phyloP scores from a whole-genome alignment of 2,797 vertebrate species.

The Sebastes baramenuke region DNA sequence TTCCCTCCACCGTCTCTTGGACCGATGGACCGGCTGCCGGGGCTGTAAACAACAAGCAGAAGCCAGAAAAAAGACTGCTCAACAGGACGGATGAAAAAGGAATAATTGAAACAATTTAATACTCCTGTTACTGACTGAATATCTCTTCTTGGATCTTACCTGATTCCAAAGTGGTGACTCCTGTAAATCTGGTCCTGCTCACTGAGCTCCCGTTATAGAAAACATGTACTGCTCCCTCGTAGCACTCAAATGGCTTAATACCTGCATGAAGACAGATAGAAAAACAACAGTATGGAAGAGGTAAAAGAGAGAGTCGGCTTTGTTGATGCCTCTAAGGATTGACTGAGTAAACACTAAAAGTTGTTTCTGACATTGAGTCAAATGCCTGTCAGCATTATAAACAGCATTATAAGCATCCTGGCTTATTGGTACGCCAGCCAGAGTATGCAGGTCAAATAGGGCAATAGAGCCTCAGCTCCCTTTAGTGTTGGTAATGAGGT shows the following conservation, averaged over 20 bases:
- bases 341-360: no score
- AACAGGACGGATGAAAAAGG: not conserved
- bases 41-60: constrained; percentile 68
- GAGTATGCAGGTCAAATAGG: no score
- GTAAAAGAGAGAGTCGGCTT: not conserved
- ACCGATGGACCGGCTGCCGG: constrained; percentile 77
- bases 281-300: not conserved
- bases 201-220: constrained; percentile 62
- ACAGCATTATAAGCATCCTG: no score
- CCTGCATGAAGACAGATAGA: constrained; percentile 49
- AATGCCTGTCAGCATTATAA: no score
- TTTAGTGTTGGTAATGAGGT: no score
- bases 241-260: constrained; percentile 81
- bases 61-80: not conserved
- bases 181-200: constrained; percentile 54
- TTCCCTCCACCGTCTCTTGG: constrained; percentile 4
- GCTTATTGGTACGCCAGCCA: no score
- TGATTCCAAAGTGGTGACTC: constrained; percentile 65
- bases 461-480: no score
- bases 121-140: not conserved
- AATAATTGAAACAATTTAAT: not conserved
- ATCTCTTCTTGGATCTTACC: constrained; percentile 70
- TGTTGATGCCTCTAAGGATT: not conserved
- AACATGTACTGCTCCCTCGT: constrained; percentile 80
- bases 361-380: no score